Base-by-base conservation (phyloP, 2,113 vertebrate species). In the Todiramphus chloris region DNA sequence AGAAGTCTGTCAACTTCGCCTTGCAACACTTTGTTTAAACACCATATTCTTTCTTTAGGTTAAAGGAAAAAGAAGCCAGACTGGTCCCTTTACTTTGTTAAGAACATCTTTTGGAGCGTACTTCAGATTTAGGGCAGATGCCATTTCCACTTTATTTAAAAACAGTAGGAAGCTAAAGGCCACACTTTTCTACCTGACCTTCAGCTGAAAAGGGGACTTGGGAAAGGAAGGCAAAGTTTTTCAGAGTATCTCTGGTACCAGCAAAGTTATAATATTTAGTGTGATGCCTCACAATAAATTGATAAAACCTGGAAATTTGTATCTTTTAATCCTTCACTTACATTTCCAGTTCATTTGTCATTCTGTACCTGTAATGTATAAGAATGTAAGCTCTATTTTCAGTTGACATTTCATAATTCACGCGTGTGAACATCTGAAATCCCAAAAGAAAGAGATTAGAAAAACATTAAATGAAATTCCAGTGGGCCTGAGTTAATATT, bases 381-480 rank as follows among this genome's bases (percentile, higher is more conserved):
- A 79, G 63, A 88, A 80, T 23, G 7, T 64, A 94, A 87, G 23
- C 18, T 81, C 28, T 78, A 3, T 84, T 96, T 94, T 89, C 62
- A 28, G 56, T 28, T 87, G 81, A 87, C 81, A 91, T 95, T 96
- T 93, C 74, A n/a, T 82, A 79, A 84, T 64, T 95, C 81, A 81
- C 25, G 46, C 86, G 59, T 87, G 23, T 24, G 66, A 87, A 75
- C 56, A 56, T 72, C 53, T 68, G 74, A 96, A 96, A 94, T 62
- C 53, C 73, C 53, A 6, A 79, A 82, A 95, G 76, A 70, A 90
- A 77, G 46, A 63, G 56, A 87, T 94, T 82, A 95, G 51, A 58
- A 92, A 94, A 97, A 93, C 56, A 84, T 82, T 84, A 87, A 92
- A 93, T 48, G 21, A 73, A 94, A 93, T 89, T 96, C 87, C 39